Base-by-base conservation (phyloP, 2,888 invertebrate genomes). In the Pyrocoelia pectoralis region DNA sequence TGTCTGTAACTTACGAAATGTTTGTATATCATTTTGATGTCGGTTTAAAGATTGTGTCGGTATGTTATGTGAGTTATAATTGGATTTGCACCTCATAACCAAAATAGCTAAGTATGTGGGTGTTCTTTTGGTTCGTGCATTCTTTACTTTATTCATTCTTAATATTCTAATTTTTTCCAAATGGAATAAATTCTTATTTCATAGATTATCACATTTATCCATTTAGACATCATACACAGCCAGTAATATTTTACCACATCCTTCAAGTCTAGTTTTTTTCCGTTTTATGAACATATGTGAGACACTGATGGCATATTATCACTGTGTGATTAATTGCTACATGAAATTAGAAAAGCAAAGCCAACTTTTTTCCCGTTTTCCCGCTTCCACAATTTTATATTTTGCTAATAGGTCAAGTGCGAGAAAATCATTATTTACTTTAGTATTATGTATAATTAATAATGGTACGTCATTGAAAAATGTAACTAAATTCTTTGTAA, bases 1-100 rank as follows among this genome's bases (percentile, higher is more conserved):
- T 78, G 77, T 77, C 77, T 72, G 65, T 69, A 72, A 72, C 74
- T 77, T 78, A 77, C 77, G 76, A 78, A 79, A 78, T 76, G 76
- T 76, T 77, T 77, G 73, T 75, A 76, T 74, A 76, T 75, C 74
- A 76, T 76, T 74, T 75, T 72, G 72, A 73, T 75, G 77, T 75
- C 74, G 73, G 71, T 74, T 73, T 74, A 72, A 70, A 72, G 72
- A 74, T 75, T 73, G 72, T 71, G 68, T 71, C 70, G 72, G 69
- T 72, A 73, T 73, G 73, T 75, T 74, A 70, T 72, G 67, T 50
- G 70, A 69, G 68, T 72, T 76, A 76, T 76, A 76, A 77, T 77
- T 77, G 75, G 76, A 70, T 73, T 74, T 76, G 73, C 74, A 75
- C 72, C 72, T 73, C 65, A 64, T 66, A 70, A 68, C 69, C 65